Conservation (phyloP, 2,888 invertebrate genomes). For the Volucella bombylans region DNA sequence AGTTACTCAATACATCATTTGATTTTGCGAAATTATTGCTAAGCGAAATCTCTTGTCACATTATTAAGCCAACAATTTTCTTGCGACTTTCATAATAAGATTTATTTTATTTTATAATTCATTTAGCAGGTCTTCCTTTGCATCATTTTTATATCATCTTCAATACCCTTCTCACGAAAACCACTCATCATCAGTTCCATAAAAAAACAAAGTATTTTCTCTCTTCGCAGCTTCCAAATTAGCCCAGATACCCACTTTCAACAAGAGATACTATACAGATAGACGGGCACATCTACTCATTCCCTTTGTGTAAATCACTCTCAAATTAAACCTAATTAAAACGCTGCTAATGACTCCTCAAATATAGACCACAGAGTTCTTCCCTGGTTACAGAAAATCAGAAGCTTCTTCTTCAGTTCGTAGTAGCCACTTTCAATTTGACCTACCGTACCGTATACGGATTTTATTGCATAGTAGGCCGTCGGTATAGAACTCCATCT, state of each 20-base stretch:
- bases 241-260: constrained; percentile 32
- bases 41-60: too few species aligned
- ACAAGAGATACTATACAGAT: not conserved
- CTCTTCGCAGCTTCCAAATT: not conserved
- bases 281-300: too few species aligned
- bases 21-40: too few species aligned
- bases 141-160: too few species aligned
- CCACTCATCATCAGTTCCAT: too few species aligned
- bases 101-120: too few species aligned
- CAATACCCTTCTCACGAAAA: too few species aligned
- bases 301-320: constrained; percentile 8
- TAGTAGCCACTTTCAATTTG: constrained; percentile 23
- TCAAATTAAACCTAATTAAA: constrained; percentile 30
- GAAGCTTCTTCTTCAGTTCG: not conserved
- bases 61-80: too few species aligned
- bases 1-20: too few species aligned
- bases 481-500: not conserved
- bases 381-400: not conserved
- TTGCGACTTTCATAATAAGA: too few species aligned
- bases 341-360: constrained; percentile 23
- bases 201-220: too few species aligned
- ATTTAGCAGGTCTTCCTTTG: too few species aligned
- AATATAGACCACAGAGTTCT: constrained; percentile 13
- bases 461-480: not conserved
- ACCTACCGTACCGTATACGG: not conserved